Percentiles rank a stretch among this genome's conserved stretches.
Evolutionary conservation across 2,888 invertebrate genomes (phyloP).

Genomic region (Brenthis daphne): DNA sequence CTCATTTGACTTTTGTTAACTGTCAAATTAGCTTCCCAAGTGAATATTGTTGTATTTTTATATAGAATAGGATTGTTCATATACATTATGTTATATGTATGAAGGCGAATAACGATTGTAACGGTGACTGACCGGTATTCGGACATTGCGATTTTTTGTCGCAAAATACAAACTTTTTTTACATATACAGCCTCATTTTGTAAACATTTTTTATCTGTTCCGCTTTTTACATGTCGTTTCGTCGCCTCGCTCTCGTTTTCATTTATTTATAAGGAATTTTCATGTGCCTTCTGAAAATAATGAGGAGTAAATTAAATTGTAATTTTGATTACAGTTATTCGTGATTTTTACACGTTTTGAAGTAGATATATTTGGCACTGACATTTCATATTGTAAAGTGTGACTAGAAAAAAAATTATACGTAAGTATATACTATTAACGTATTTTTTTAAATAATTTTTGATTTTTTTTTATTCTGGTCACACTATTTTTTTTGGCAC

Average conservation of each 20-base stretch:
- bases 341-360: conserved; percentile 70
- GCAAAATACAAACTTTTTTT: conserved; percentile 16
- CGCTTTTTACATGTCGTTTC: conserved; percentile 25
- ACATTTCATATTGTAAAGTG: conserved; percentile 47
- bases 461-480: conserved; percentile 28
- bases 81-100: conserved; percentile 51
- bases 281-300: conserved; percentile 81
- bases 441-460: conserved; percentile 3
- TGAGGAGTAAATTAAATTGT: conserved; percentile 60
- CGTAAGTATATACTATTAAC: neutral
- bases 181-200: conserved; percentile 22
- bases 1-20: conserved; percentile 47
- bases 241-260: conserved; percentile 50
- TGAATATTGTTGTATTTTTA: conserved; percentile 77
- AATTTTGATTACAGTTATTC: conserved; percentile 69
- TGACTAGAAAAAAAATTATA: conserved; percentile 42
- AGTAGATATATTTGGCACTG: conserved; percentile 68
- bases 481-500: conserved; percentile 30
- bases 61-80: conserved; percentile 72
- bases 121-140: conserved; percentile 19
- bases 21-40: conserved; percentile 53
- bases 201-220: conserved; percentile 27
- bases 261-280: conserved; percentile 77
- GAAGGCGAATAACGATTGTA: conserved; percentile 29
- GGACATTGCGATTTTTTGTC: conserved; percentile 32